Evolutionary conservation across 2,888 invertebrate species (phyloP), one percentile per base, ranked within the genome.

Genomic region (Andrena bucephala): DNA sequence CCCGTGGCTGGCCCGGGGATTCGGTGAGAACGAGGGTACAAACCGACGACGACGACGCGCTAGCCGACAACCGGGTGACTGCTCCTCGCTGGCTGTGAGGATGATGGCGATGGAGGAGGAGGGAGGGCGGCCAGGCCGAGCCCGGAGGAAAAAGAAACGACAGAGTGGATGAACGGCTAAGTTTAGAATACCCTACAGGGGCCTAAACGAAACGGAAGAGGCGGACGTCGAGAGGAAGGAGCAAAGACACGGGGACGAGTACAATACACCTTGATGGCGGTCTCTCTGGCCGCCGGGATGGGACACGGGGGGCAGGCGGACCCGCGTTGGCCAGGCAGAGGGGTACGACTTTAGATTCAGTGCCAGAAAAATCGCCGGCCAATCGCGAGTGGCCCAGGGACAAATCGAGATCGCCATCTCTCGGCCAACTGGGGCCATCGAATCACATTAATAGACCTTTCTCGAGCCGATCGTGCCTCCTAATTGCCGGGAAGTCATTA

Each of bases 371-470:
- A 86, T 77, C 72, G 42, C 50, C 73, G 79, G 69, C 85, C 87
- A 84, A 87, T 84, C 86, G 67, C 57, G 72, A 68, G 70, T 67
- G 80, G 70, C 84, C 75, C 68, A 72, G 70, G 82, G 80, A 83
- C 84, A 84, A 85, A 87, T 89, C 86, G 83, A 82, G 86, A 86
- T 83, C 84, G 85, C 82, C 84, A 81, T 83, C 69, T 83, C 87
- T 74, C 75, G 86, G 80, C 81, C 86, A 81, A 86, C 78, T 71
- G 71, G 77, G 79, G 27, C 80, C 84, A 79, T 79, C 81, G 77
- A 63, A 66, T 65, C 77, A 72, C 80, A 72, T 80, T 86, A 84
- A 87, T 87, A 86, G 84, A 83, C 66, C 67, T 71, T 77, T 72
- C 77, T 69, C 77, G 42, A 71, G 54, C 59, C 67, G 77, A 78